phyloP scores from a whole-genome alignment of 2,797 vertebrate species.

The Scarus forsteni region DNA sequence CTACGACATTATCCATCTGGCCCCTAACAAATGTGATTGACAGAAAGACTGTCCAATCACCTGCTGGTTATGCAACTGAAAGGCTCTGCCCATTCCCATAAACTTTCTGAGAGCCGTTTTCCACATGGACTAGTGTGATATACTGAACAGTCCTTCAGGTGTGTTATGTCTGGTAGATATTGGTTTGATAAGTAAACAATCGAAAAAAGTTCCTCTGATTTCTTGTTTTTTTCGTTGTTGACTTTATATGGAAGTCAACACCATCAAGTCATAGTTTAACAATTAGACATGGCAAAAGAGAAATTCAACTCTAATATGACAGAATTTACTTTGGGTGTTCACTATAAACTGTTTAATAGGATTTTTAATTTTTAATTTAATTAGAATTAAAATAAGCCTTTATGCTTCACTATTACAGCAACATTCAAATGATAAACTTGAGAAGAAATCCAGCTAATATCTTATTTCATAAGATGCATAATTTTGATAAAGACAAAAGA shows the following conservation, averaged over 20 bases:
- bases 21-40: too few species aligned
- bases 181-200: slow-evolving; percentile 1
- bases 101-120: too few species aligned
- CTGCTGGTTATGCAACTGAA: too few species aligned
- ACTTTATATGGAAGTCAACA: neutral
- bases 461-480: neutral
- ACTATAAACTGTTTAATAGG: slow-evolving; percentile 33
- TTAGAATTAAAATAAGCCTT: slow-evolving; percentile 16
- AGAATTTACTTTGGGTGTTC: slow-evolving; percentile 38
- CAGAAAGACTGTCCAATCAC: too few species aligned
- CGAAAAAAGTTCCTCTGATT: neutral
- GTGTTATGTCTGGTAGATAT: neutral
- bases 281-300: slow-evolving; percentile 39
- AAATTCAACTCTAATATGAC: slow-evolving; percentile 33
- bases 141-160: too few species aligned
- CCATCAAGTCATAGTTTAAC: too few species aligned
- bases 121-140: too few species aligned
- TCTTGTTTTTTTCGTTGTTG: slow-evolving; percentile 1
- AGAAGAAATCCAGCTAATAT: neutral
- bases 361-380: too few species aligned
- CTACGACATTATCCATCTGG: too few species aligned
- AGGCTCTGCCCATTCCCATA: too few species aligned
- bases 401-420: neutral
- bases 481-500: neutral
- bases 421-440: slow-evolving; percentile 4